Evolutionary conservation across 2,888 invertebrate species (phyloP).

Genomic region (Rhamnusium bicolor): DNA sequence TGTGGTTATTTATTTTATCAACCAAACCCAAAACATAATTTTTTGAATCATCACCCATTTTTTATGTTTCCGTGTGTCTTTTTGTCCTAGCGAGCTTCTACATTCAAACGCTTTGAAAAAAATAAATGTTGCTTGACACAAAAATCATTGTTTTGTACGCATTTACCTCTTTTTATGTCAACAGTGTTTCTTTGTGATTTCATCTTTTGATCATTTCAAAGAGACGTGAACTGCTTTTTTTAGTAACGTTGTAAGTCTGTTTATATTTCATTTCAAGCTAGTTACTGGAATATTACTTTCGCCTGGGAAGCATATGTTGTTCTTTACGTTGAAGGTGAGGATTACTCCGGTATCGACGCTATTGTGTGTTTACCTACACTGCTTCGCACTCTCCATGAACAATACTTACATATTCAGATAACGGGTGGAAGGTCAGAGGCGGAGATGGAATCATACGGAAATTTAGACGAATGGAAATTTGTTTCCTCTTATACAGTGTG

Average conservation of each 20-base stretch:
- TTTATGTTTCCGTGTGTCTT: too few relatives aligned
- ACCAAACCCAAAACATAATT: too few relatives aligned
- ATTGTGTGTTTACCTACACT: constrained; percentile 65
- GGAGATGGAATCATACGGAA: neutral
- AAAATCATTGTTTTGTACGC: neutral
- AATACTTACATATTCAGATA: constrained; percentile 59
- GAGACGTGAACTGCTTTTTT: constrained; percentile 21
- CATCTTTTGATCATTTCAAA: constrained; percentile 31
- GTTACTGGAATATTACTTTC: constrained; percentile 39
- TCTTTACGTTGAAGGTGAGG: constrained; percentile 31
- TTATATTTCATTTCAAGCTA: constrained; percentile 41
- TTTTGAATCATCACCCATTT: too few relatives aligned
- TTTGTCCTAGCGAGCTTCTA: neutral
- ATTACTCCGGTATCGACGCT: constrained; percentile 36
- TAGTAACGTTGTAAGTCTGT: constrained; percentile 32
- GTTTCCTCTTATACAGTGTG: neutral
- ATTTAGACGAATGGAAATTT: neutral
- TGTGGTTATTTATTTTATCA: too few relatives aligned
- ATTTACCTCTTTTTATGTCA: neutral
- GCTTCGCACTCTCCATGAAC: constrained; percentile 67
- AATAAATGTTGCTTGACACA: neutral
- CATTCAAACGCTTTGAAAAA: neutral
- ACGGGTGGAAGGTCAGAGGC: constrained; percentile 39
- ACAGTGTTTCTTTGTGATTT: neutral
- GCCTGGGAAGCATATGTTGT: constrained; percentile 34